These are phyloP conservation scores for Watsonalla cultraria DNA, from an alignment of 2,888 invertebrate genomes.

Conservation along the genomic window DNA sequence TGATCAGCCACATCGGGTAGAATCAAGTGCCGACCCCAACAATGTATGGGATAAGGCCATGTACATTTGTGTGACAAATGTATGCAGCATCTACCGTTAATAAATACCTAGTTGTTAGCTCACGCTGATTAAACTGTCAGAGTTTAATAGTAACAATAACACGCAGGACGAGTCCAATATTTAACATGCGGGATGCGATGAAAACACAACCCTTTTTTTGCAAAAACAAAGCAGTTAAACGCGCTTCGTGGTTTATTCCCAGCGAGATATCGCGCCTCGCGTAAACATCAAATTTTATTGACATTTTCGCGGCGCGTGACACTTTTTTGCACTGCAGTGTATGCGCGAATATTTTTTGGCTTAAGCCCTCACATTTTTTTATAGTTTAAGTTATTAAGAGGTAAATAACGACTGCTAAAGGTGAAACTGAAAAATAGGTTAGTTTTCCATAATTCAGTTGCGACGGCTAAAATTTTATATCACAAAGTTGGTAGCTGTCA, in stretches of 20 bases:
- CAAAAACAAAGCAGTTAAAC: conserved; percentile 43
- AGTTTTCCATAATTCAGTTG: conserved; percentile 5
- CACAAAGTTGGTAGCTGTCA: conserved; percentile 14
- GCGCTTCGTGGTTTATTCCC: conserved; percentile 44
- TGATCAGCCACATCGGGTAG: no score
- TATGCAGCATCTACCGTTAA: no score
- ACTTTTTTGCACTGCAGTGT: conserved; percentile 51
- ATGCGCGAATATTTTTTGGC: conserved; percentile 26
- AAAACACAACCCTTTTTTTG: conserved; percentile 36
- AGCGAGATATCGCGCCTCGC: conserved; percentile 51
- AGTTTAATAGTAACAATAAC: background rate
- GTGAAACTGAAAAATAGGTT: no score
- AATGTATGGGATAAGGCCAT: no score
- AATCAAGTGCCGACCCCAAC: no score
- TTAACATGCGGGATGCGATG: conserved; percentile 6
- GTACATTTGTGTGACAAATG: no score
- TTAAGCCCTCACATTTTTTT: conserved; percentile 17
- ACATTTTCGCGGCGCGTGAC: conserved; percentile 46
- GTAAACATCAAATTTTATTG: conserved; percentile 72
- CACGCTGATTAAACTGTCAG: background rate
- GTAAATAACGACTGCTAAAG: no score
- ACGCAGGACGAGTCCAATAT: conserved; percentile 3
- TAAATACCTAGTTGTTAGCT: background rate
- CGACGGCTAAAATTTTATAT: conserved; percentile 8
- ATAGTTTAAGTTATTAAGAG: background rate